Conservation (phyloP, 2,888 invertebrate species). For the Agrochola lychnidis region DNA sequence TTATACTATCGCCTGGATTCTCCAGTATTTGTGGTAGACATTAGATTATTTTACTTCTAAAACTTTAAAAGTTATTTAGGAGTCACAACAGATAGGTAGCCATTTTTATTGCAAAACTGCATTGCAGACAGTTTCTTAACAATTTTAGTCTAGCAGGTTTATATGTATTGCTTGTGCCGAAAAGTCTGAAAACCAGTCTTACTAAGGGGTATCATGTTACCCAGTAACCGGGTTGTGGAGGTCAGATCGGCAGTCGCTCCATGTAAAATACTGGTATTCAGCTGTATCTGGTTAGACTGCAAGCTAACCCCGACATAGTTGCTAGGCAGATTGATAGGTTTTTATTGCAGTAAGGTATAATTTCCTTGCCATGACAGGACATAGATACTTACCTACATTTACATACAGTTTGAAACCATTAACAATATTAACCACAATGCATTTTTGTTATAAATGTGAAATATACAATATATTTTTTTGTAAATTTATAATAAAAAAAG, state of each 20-base stretch:
- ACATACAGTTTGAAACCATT: background rate
- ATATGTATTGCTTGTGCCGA: background rate
- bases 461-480: conserved; percentile 10
- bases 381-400: background rate
- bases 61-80: conserved; percentile 2
- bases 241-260: no score
- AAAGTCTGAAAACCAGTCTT: no score
- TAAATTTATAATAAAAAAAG: no score
- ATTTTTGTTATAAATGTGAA: conserved; percentile 1
- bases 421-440: background rate
- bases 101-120: conserved; percentile 10
- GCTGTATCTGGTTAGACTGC: no score
- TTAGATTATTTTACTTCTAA: conserved; percentile 21
- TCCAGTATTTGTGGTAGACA: conserved; percentile 23
- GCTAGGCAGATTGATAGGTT: no score
- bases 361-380: background rate
- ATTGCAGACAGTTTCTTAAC: background rate
- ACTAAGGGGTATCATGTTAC: no score
- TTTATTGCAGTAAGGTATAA: no score
- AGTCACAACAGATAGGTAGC: conserved; percentile 3
- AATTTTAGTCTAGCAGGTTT: background rate
- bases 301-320: no score
- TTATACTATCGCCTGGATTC: conserved; percentile 1
- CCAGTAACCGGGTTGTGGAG: no score
- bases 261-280: no score